Percentiles rank a stretch among this genome's conserved stretches.
These are phyloP conservation scores for Cyanistes caeruleus DNA, from an alignment of 2,113 vertebrate genomes.

Conservation along the genomic window DNA sequence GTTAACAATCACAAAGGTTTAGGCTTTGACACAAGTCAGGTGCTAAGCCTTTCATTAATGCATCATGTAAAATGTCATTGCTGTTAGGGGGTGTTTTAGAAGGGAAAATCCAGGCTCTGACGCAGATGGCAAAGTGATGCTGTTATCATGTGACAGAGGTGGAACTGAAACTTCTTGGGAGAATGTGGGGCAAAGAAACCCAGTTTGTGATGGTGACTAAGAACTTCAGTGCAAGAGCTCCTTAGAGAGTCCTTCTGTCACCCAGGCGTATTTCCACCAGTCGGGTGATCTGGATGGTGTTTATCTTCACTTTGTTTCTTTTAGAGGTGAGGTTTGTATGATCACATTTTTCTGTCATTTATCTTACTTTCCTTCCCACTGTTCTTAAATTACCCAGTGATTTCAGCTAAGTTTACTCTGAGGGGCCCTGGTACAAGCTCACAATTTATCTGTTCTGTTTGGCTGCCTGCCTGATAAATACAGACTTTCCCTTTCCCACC, in stretches of 20 bases:
- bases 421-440: neutral
- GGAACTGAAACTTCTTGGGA: conserved; percentile 9
- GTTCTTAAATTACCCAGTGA: neutral
- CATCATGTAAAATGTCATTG: neutral
- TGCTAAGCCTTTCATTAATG: neutral
- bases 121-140: neutral
- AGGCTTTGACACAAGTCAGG: neutral
- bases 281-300: neutral
- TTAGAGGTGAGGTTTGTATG: neutral
- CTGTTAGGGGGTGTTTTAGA: neutral
- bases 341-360: neutral
- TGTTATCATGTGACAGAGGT: neutral
- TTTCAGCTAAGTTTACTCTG: neutral
- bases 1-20: neutral
- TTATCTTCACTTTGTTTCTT: neutral
- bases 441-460: neutral
- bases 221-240: neutral
- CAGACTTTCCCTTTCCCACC: neutral
- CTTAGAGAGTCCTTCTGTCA: neutral
- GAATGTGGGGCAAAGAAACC: neutral
- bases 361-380: neutral
- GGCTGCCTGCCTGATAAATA: neutral
- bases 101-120: neutral
- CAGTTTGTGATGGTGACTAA: neutral
- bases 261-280: neutral